Percentiles rank a stretch among this genome's conserved stretches.
Evolutionary conservation across 2,888 invertebrate genomes (phyloP).

Genomic region (Watsonalla cultraria): DNA sequence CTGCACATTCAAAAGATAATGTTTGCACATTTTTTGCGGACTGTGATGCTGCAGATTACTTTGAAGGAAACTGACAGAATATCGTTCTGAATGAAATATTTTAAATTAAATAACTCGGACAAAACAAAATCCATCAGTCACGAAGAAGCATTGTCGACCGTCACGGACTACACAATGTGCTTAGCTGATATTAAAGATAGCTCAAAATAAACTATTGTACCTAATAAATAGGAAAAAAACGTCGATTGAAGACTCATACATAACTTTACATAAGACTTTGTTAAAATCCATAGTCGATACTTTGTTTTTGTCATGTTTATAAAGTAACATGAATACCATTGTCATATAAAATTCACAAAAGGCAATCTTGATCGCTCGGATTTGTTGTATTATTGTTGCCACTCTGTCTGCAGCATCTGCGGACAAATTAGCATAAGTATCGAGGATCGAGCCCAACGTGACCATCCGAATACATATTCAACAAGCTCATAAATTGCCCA

Average conservation of each 20-base stretch:
- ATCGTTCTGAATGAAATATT: background rate
- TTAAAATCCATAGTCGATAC: background rate
- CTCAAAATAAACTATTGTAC: background rate
- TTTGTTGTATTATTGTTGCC: constrained; percentile 47
- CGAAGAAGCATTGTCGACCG: background rate
- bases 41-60: background rate
- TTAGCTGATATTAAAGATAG: background rate
- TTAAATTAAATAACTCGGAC: background rate
- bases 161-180: background rate
- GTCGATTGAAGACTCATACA: background rate
- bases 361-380: constrained; percentile 16
- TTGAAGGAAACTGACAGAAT: background rate
- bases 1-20: too few relatives aligned
- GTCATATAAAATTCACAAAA: constrained; percentile 11
- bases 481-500: constrained; percentile 55
- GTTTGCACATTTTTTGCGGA: background rate
- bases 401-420: constrained; percentile 60
- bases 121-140: background rate
- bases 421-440: constrained; percentile 53
- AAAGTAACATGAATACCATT: constrained; percentile 3
- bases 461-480: constrained; percentile 47
- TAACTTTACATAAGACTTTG: background rate
- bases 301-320: constrained; percentile 1
- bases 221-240: background rate
- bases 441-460: constrained; percentile 43